These are phyloP conservation scores for Philhelius pedissequus DNA, from an alignment of 2,888 invertebrate genomes.

Conservation along the genomic window DNA sequence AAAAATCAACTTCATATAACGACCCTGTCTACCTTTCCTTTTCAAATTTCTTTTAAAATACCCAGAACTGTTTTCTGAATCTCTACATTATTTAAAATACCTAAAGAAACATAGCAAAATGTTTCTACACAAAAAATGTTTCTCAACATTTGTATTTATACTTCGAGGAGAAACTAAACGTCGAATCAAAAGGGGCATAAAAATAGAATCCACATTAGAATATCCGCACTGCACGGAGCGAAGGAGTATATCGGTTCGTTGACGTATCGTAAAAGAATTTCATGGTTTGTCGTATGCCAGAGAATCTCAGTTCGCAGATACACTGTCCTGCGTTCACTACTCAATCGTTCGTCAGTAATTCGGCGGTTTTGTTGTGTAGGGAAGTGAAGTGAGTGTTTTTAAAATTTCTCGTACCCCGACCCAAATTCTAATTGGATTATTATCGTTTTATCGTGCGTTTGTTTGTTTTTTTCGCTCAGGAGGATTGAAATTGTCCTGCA, in stretches of 20 bases:
- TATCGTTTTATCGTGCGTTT: constrained; percentile 1
- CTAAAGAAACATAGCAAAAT: not conserved
- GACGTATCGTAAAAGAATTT: constrained; percentile 36
- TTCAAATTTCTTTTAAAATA: not conserved
- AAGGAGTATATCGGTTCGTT: not conserved
- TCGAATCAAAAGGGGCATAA: constrained; percentile 31
- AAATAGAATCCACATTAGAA: constrained; percentile 63
- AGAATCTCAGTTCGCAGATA: constrained; percentile 58
- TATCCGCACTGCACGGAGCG: constrained; percentile 34
- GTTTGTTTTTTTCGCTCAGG: not conserved
- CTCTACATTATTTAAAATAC: not conserved
- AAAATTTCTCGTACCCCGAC: not conserved
- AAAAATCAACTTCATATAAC: not conserved
- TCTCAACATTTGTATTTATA: not conserved
- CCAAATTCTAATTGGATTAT: constrained; percentile 24
- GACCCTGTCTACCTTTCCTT: not conserved
- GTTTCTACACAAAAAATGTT: constrained; percentile 17
- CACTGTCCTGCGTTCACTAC: constrained; percentile 56
- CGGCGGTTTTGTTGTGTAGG: constrained; percentile 57
- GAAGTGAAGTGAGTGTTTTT: not conserved
- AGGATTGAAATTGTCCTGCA: not conserved
- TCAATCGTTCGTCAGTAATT: constrained; percentile 43
- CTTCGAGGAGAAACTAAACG: constrained; percentile 23
- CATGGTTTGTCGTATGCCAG: constrained; percentile 42
- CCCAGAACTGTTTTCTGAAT: not conserved